phyloP scores from a whole-genome alignment of 2,888 invertebrate species.

The Troides helena region DNA sequence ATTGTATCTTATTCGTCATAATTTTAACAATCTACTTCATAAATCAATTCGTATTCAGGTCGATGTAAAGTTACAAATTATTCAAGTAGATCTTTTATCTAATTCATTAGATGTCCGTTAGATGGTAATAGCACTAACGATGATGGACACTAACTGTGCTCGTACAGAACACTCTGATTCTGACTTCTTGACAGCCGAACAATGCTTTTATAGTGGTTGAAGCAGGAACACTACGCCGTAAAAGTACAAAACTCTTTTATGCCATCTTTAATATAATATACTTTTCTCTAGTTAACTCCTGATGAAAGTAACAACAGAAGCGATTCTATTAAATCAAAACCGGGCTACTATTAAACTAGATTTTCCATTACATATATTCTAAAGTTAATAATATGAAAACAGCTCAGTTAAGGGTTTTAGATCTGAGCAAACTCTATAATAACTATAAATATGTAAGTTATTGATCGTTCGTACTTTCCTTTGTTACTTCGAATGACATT shows the following conservation, averaged over 20 bases:
- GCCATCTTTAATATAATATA: neutral
- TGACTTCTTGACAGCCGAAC: no score
- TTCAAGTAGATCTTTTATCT: no score
- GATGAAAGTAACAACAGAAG: slow-evolving; percentile 10
- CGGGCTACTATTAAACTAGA: slow-evolving; percentile 1
- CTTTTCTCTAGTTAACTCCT: neutral
- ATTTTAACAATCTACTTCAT: no score
- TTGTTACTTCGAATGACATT: slow-evolving; percentile 15
- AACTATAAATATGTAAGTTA: slow-evolving; percentile 18
- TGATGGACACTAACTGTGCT: no score
- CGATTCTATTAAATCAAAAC: neutral
- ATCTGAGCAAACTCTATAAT: slow-evolving; percentile 13
- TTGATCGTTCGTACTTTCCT: slow-evolving; percentile 4
- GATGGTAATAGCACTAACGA: no score
- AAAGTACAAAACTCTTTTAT: neutral
- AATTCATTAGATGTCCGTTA: no score
- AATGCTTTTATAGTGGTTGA: no score
- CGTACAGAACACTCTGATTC: no score
- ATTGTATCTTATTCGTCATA: no score
- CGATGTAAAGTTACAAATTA: no score
- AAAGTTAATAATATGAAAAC: slow-evolving; percentile 14
- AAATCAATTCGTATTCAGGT: no score
- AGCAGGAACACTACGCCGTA: no score
- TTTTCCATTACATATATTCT: slow-evolving; percentile 4
- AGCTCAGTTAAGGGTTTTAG: slow-evolving; percentile 5